These are phyloP conservation scores for Mesorhabditis sp. DNA, from an alignment of 2,888 invertebrate species.

Conservation along the genomic window DNA sequence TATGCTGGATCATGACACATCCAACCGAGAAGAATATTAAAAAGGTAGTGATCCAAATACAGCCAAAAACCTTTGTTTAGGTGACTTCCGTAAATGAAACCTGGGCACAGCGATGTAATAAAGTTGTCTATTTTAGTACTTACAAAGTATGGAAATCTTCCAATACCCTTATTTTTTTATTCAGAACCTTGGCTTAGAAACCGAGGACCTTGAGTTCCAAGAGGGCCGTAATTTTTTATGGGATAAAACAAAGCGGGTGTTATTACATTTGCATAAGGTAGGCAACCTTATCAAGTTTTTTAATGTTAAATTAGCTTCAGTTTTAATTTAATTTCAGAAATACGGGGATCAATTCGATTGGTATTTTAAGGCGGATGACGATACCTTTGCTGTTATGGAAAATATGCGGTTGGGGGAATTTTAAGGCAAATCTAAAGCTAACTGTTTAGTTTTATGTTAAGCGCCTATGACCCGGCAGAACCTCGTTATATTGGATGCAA, in stretches of 20 bases:
- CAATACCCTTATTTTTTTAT: neutral
- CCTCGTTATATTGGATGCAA: constrained; percentile 4
- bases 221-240: constrained; percentile 2
- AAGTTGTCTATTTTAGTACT: constrained; percentile 5
- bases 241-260: constrained; percentile 6
- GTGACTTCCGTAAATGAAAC: neutral
- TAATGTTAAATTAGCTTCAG: neutral
- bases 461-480: neutral
- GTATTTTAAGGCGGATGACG: neutral
- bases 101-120: neutral
- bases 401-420: neutral
- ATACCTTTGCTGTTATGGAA: constrained; percentile 1
- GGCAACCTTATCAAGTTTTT: neutral
- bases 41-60: neutral
- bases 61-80: neutral
- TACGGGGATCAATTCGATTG: neutral
- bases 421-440: neutral
- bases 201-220: neutral
- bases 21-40: neutral
- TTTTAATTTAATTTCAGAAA: neutral
- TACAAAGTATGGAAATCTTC: neutral
- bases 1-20: constrained; percentile 4
- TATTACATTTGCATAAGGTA: neutral
- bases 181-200: neutral
- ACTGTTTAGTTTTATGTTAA: neutral